Evolutionary conservation across 2,797 vertebrate species (phyloP), one percentile per base, ranked within the genome.

Genomic region (Centropyge bicolor): DNA sequence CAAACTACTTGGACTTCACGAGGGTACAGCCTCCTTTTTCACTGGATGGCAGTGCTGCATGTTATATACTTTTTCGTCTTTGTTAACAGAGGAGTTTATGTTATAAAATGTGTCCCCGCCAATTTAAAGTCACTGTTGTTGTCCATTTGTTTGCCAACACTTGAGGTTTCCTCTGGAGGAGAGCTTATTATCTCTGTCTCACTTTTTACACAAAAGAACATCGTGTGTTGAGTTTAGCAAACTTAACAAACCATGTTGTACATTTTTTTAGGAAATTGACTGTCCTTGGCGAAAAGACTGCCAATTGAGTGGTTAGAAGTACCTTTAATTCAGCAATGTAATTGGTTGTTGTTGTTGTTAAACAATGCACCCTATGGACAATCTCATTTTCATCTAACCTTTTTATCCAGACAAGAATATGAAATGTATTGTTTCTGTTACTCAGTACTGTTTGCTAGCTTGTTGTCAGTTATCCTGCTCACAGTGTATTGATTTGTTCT

Each of bases 401-500:
- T 46, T 69, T 60, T n/a, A 41, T 35, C 11, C 5, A 17, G 45
- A 57, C 51, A 59, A 40, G 13, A 31, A 51, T 54, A 45, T 35
- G 14, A 4, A 54, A 40, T 35, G 27, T 45, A 49, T 24, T 35
- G 24, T 48, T 48, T 76, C 22, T 24, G 19, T 49, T 19, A 19
- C 36, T 22, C 43, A 14, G 10, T 1, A 6, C 8, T 48, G 22
- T 41, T 31, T 20, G 24, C 63, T 66, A 17, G 69, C 51, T 43
- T 45, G 41, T 62, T 3, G 1, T 38, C 51, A 14, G 43, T 69
- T 61, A 36, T 72, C 55, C 45, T 36, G 5, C 12, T 74, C 40
- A 24, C 35, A 8, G 7, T 46, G 12, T 70, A 82, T 71, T 46
- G 73, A 84, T 82, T 46, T 56, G 40, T 68, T 79, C 55, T 52